Conservation (phyloP, 1,140 invertebrate genomes). For the Drosophila mojavensis region DNA sequence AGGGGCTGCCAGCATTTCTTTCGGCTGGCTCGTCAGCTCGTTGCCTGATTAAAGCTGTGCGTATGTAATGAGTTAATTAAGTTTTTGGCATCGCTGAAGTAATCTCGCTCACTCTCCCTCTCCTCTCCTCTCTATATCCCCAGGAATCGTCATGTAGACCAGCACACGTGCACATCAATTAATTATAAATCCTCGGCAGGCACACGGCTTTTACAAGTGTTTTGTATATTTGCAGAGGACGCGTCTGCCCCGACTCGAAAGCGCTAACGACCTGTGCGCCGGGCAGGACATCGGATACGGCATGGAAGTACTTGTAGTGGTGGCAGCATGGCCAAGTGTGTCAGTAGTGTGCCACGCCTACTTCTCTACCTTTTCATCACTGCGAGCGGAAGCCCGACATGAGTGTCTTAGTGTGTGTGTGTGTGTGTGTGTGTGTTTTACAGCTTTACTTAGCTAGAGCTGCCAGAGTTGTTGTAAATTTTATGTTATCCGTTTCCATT, state of each 20-base stretch:
- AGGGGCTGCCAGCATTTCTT: constrained; percentile 36
- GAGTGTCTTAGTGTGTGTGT: constrained; percentile 16
- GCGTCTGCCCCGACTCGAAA: constrained; percentile 35
- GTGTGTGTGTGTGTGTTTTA: constrained; percentile 34
- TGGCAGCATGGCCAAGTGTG: constrained; percentile 51
- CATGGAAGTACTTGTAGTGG: no score
- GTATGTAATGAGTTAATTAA: constrained; percentile 84
- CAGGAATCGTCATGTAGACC: constrained; percentile 18
- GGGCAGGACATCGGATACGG: constrained; percentile 17
- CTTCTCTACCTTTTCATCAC: constrained; percentile 70
- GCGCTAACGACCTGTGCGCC: constrained; percentile 38
- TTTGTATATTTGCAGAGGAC: constrained; percentile 76
- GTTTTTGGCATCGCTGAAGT: constrained; percentile 64
- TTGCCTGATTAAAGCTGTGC: constrained; percentile 78
- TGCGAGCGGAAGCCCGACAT: constrained; percentile 43
- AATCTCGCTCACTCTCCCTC: constrained; percentile 10
- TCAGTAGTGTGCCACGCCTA: constrained; percentile 70
- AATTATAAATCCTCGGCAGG: constrained; percentile 72
- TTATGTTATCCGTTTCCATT: constrained; percentile 80
- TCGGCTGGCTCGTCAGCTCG: constrained; percentile 57
- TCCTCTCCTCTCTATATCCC: not conserved
- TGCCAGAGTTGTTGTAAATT: constrained; percentile 74
- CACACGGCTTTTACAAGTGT: constrained; percentile 68
- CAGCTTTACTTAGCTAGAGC: constrained; percentile 55
- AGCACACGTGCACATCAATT: constrained; percentile 68